phyloP scores from a whole-genome alignment of 2,797 vertebrate species.

The Jordanella pulchra region DNA sequence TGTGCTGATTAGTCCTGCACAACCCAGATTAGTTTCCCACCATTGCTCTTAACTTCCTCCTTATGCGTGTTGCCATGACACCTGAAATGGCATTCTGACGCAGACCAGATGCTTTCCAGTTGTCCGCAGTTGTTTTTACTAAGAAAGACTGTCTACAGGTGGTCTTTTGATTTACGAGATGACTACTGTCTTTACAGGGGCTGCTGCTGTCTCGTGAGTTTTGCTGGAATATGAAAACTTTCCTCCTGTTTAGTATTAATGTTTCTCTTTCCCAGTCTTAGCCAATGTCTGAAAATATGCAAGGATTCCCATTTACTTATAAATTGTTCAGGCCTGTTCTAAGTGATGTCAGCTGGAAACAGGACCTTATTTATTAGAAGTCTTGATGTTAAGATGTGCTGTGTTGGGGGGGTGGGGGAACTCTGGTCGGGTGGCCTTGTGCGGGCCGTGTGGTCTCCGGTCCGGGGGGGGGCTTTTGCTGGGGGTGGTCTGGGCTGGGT shows the following conservation, averaged over 20 bases:
- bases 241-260: not conserved
- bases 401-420: too few relatives aligned
- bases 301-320: not conserved
- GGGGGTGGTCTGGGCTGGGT: too few relatives aligned
- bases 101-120: conserved; percentile 59
- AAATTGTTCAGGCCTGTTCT: not conserved
- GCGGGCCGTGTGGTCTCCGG: too few relatives aligned
- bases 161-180: conserved; percentile 33
- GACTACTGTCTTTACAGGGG: conserved; percentile 14
- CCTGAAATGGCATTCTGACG: conserved; percentile 55
- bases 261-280: not conserved
- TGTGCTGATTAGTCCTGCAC: conserved; percentile 51
- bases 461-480: too few relatives aligned
- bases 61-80: conserved; percentile 61
- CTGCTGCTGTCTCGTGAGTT: conserved; percentile 1
- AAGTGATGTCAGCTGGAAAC: not conserved
- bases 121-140: conserved; percentile 21
- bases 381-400: too few relatives aligned
- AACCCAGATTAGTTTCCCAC: conserved; percentile 58
- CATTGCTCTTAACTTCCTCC: conserved; percentile 56
- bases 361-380: not conserved
- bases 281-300: not conserved
- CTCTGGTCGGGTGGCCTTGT: not conserved
- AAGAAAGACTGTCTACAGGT: conserved; percentile 33
- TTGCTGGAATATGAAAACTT: not conserved